Conservation (phyloP, 2,113 vertebrate genomes). For the Natator depressus region DNA sequence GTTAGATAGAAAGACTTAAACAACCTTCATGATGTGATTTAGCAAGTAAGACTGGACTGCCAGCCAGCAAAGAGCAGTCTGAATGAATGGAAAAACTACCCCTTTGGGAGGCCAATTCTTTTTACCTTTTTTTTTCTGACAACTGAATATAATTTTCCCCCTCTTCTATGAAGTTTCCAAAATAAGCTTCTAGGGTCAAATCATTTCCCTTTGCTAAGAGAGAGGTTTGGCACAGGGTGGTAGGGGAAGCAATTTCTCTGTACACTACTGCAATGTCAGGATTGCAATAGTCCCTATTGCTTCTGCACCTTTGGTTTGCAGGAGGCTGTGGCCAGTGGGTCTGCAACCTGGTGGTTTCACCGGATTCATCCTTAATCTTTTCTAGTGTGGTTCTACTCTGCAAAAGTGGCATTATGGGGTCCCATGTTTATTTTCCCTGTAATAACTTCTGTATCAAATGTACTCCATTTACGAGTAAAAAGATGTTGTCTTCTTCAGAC, state of each 20-base stretch:
- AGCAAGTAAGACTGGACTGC: neutral
- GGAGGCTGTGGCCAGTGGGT: neutral
- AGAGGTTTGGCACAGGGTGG: neutral
- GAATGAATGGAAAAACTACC: neutral
- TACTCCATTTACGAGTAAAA: neutral
- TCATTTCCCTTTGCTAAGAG: neutral
- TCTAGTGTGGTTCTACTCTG: neutral
- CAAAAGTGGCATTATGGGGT: neutral
- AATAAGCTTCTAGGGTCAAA: neutral
- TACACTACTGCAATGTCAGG: neutral
- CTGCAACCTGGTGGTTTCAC: neutral
- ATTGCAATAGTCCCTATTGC: neutral
- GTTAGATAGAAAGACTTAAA: slow-evolving; percentile 27
- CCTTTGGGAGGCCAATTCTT: neutral
- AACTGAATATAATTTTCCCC: no score
- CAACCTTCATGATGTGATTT: slow-evolving; percentile 45
- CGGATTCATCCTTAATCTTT: neutral
- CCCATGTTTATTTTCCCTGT: neutral
- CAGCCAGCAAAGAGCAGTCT: neutral
- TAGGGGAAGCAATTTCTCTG: neutral
- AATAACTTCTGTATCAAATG: neutral
- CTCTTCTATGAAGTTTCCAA: neutral
- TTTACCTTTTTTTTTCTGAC: neutral
- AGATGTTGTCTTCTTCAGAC: neutral
- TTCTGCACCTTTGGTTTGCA: neutral